These are phyloP conservation scores for Mesocricetus auratus DNA, from an alignment of 2,113 vertebrate species.

Conservation along the genomic window DNA sequence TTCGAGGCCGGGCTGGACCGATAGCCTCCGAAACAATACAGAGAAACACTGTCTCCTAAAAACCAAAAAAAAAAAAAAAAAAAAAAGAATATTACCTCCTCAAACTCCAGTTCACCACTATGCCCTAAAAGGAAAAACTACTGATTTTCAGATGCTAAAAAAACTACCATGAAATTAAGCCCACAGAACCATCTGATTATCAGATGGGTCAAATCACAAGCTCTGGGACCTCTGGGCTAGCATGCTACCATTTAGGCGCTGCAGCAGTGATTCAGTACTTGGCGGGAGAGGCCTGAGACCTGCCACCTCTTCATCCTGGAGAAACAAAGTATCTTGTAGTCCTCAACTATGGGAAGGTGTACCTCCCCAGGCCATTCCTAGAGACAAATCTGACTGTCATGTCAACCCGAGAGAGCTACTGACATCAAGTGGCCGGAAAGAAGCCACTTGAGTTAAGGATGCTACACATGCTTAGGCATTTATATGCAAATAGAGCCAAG, in stretches of 20 bases:
- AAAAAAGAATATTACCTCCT: too few species aligned
- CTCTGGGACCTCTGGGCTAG: not conserved
- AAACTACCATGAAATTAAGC: not conserved
- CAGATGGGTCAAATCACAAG: not conserved
- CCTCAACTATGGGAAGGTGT: not conserved
- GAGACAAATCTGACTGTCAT: not conserved
- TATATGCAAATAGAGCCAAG: not conserved
- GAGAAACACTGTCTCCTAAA: too few species aligned
- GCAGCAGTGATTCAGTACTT: not conserved
- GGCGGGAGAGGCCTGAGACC: not conserved
- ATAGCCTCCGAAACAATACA: too few species aligned
- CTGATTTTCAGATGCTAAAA: conserved; percentile 8
- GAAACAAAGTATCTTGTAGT: not conserved
- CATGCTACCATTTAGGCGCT: not conserved
- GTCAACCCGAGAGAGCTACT: not conserved
- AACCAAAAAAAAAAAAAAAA: too few species aligned
- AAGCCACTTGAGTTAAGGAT: not conserved
- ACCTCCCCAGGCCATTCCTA: not conserved
- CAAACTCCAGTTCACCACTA: not conserved
- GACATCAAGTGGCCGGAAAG: not conserved
- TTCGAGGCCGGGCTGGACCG: too few species aligned
- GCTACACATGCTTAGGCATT: not conserved
- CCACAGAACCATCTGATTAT: not conserved
- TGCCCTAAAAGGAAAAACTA: not conserved
- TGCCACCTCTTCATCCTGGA: not conserved